These are phyloP conservation scores for Cataglyphis cursor DNA, from an alignment of 2,888 invertebrate genomes.

Conservation along the genomic window DNA sequence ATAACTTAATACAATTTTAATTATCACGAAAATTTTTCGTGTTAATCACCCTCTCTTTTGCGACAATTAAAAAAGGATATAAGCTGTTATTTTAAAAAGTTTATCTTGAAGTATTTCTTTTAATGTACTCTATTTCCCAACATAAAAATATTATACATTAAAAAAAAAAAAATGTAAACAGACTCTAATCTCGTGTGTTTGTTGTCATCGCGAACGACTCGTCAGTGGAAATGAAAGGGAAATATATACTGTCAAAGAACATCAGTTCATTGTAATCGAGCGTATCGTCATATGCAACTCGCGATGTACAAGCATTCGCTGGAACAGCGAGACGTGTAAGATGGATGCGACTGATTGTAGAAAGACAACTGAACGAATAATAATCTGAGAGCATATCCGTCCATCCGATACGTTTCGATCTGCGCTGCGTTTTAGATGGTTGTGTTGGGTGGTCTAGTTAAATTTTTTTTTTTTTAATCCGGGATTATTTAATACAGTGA, in stretches of 20 bases:
- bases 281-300: background rate
- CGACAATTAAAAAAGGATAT: background rate
- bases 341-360: conserved; percentile 35
- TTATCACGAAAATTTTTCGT: background rate
- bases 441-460: background rate
- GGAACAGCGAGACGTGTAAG: conserved; percentile 35
- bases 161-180: background rate
- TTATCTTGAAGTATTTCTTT: background rate
- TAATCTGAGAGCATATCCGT: conserved; percentile 44
- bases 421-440: background rate
- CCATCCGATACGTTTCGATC: conserved; percentile 47
- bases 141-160: background rate
- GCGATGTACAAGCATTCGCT: conserved; percentile 2
- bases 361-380: conserved; percentile 8
- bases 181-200: background rate
- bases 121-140: background rate
- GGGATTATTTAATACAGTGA: background rate
- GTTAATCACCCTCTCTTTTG: background rate
- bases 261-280: conserved; percentile 23
- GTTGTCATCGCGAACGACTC: conserved; percentile 25
- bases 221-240: background rate
- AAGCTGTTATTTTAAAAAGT: background rate
- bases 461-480: conserved; percentile 10
- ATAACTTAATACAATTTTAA: background rate
- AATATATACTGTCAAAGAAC: conserved; percentile 21